phyloP scores from a whole-genome alignment of 2,888 invertebrate genomes.

The Molorchus minor region DNA sequence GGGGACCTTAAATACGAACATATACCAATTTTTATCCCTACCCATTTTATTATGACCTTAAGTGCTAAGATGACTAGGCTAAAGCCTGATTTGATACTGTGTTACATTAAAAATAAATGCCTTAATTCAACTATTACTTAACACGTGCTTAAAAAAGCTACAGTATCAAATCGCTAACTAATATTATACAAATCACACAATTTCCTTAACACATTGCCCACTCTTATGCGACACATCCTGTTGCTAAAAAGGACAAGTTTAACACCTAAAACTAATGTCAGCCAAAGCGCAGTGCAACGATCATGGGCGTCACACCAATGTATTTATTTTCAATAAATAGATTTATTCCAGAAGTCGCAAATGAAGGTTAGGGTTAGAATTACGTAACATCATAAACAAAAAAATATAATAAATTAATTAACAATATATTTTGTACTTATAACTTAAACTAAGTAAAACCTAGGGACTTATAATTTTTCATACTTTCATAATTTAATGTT shows the following conservation, averaged over 20 bases:
- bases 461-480: too few relatives aligned
- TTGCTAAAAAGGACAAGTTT: constrained; percentile 22
- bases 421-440: neutral
- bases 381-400: neutral
- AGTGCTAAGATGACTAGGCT: constrained; percentile 1
- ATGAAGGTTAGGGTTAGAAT: too few relatives aligned
- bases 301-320: constrained; percentile 9
- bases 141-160: constrained; percentile 33
- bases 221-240: constrained; percentile 18
- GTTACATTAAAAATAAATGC: constrained; percentile 36
- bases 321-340: constrained; percentile 22
- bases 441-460: neutral
- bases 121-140: constrained; percentile 24
- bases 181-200: constrained; percentile 35
- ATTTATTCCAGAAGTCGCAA: constrained; percentile 22
- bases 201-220: constrained; percentile 32
- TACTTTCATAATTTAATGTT: too few relatives aligned
- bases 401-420: neutral
- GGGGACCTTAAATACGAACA: too few relatives aligned
- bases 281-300: constrained; percentile 31
- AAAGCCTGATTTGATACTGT: constrained; percentile 37
- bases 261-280: constrained; percentile 28
- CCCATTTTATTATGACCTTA: too few relatives aligned
- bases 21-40: too few relatives aligned
- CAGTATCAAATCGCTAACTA: constrained; percentile 35